Evolutionary conservation across 2,797 vertebrate species (phyloP).

Genomic region (Selene dorsalis): DNA sequence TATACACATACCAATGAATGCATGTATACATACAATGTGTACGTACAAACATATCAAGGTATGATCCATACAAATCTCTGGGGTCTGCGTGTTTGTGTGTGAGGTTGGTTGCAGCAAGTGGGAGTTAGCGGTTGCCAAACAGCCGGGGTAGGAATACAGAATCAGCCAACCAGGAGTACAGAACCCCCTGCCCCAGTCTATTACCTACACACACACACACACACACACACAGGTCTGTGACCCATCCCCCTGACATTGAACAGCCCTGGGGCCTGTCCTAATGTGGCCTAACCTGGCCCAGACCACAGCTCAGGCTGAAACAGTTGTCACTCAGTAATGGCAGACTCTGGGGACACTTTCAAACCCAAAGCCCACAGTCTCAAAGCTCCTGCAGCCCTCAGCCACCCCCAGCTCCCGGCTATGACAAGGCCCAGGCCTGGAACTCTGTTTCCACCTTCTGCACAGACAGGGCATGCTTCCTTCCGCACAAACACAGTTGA

Average conservation of each 20-base stretch:
- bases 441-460: conserved; percentile 69
- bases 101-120: conserved; percentile 20
- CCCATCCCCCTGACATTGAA: conserved; percentile 79
- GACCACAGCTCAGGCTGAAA: conserved; percentile 72
- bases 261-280: conserved; percentile 70
- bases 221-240: conserved; percentile 82
- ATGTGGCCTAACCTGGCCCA: conserved; percentile 51
- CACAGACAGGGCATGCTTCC: conserved; percentile 69
- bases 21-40: conserved; percentile 52
- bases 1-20: conserved; percentile 56
- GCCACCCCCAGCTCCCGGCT: conserved; percentile 33
- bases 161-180: conserved; percentile 79
- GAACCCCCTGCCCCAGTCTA: conserved; percentile 86
- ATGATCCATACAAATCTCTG: conserved; percentile 46
- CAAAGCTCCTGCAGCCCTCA: conserved; percentile 53
- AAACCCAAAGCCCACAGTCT: conserved; percentile 55
- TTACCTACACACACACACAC: conserved; percentile 78
- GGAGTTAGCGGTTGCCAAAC: conserved; percentile 66
- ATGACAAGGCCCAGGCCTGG: conserved; percentile 77
- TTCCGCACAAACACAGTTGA: conserved; percentile 72
- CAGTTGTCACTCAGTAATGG: conserved; percentile 79
- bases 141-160: conserved; percentile 76
- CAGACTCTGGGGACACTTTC: conserved; percentile 72
- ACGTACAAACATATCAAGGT: conserved; percentile 63
- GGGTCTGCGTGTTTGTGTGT: conserved; percentile 7